These are phyloP conservation scores for Grammomys dolichurus DNA, from an alignment of 2,113 vertebrate species.

Conservation along the genomic window DNA sequence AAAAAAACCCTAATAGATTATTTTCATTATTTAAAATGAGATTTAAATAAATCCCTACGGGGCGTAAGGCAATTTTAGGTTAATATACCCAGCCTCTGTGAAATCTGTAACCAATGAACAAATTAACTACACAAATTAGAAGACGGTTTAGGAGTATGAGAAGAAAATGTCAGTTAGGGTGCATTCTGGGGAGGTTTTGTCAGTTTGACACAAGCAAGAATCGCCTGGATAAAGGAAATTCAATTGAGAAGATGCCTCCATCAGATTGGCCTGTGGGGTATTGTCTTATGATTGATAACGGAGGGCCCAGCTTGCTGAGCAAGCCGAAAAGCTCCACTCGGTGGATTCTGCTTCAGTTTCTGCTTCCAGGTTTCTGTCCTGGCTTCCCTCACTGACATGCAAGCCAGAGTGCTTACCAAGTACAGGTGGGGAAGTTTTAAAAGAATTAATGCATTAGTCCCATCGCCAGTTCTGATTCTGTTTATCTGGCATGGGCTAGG, in stretches of 20 bases:
- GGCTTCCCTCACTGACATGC: background rate
- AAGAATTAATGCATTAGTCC: background rate
- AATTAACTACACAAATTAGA: background rate
- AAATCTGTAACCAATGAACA: conserved; percentile 9
- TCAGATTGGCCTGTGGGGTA: background rate
- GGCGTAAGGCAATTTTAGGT: conserved; percentile 40
- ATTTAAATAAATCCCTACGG: background rate
- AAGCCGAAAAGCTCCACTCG: background rate
- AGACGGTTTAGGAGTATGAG: background rate
- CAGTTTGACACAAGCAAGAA: background rate
- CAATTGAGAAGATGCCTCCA: background rate
- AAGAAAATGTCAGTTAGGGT: background rate
- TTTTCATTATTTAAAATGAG: conserved; percentile 58
- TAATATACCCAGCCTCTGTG: background rate
- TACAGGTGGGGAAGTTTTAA: background rate
- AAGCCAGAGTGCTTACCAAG: background rate
- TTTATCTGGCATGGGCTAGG: background rate
- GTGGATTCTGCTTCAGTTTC: background rate
- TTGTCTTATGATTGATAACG: background rate
- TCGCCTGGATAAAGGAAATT: background rate
- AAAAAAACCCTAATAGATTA: conserved; percentile 2
- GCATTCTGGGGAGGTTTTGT: background rate
- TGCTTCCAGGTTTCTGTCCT: background rate
- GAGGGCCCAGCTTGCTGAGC: background rate
- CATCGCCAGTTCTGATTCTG: background rate